A percentile compares a stretch with the other conserved stretches of the same genome.
phyloP scores from a whole-genome alignment of 2,888 invertebrate species.

The Tupiocoris notatus region DNA sequence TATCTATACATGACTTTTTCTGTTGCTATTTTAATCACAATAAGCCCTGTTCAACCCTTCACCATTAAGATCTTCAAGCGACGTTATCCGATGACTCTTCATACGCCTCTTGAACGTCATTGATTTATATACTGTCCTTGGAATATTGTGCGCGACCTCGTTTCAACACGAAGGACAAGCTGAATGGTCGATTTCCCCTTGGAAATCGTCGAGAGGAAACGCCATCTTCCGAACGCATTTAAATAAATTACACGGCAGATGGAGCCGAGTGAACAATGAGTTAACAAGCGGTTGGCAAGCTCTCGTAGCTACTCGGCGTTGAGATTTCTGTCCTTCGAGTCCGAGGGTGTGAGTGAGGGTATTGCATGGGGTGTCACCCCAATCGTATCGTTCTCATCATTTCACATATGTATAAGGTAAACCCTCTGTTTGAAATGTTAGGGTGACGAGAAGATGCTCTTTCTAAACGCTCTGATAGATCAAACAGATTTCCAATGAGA shows the following conservation, averaged over 20 bases:
- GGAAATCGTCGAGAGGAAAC: background rate
- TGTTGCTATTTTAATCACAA: too few relatives aligned
- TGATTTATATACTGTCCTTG: background rate
- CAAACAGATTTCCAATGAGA: too few relatives aligned
- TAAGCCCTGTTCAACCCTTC: too few relatives aligned
- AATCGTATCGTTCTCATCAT: background rate
- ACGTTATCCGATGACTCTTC: background rate
- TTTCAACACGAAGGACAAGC: slow-evolving; percentile 1
- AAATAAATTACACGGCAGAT: slow-evolving; percentile 29
- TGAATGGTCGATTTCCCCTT: background rate
- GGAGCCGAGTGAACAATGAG: slow-evolving; percentile 12
- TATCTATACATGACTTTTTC: too few relatives aligned
- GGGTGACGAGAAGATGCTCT: background rate
- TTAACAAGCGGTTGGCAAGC: background rate
- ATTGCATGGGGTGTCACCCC: slow-evolving; percentile 15
- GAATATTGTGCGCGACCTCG: slow-evolving; percentile 1
- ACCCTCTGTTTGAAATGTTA: background rate
- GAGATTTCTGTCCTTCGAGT: background rate
- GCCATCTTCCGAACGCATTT: slow-evolving; percentile 25
- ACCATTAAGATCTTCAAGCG: too few relatives aligned
- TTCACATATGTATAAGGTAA: too few relatives aligned
- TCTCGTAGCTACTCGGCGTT: background rate
- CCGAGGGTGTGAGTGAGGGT: slow-evolving; percentile 5
- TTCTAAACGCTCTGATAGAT: background rate
- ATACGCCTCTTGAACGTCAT: background rate